Evolutionary conservation across 2,797 vertebrate species (phyloP).

Genomic region (Chromis chromis): DNA sequence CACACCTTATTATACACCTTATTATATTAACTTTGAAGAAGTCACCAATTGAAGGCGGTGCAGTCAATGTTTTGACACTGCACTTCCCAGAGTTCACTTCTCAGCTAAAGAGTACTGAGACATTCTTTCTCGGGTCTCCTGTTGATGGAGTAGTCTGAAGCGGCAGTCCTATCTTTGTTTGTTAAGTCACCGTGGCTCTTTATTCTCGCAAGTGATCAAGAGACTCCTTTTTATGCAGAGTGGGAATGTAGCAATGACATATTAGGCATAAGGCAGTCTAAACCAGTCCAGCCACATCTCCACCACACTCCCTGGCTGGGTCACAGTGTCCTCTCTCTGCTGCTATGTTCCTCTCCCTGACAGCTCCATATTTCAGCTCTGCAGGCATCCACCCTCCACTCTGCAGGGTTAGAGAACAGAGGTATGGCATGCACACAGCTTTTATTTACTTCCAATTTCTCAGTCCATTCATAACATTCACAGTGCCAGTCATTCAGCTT

Average conservation of each 20-base stretch:
- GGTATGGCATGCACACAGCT: constrained; percentile 40
- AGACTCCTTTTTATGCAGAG: constrained; percentile 18
- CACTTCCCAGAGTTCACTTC: constrained; percentile 15
- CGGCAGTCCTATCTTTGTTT: constrained; percentile 17
- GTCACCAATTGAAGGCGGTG: not conserved
- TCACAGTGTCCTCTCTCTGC: constrained; percentile 67
- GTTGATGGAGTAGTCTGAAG: constrained; percentile 6
- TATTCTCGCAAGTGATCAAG: constrained; percentile 26
- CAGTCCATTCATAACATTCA: constrained; percentile 50
- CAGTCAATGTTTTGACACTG: constrained; percentile 26
- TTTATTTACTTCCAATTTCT: constrained; percentile 65
- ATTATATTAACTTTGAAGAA: constrained; percentile 33
- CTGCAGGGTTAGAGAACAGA: constrained; percentile 52
- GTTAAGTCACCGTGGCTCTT: not conserved
- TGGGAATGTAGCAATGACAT: constrained; percentile 6
- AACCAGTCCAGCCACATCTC: constrained; percentile 28
- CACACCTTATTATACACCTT: constrained; percentile 11
- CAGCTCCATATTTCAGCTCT: constrained; percentile 79
- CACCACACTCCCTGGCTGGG: constrained; percentile 47
- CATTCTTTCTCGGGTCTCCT: not conserved
- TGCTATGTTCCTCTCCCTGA: constrained; percentile 61
- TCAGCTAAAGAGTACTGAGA: constrained; percentile 16
- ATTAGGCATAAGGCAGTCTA: constrained; percentile 19
- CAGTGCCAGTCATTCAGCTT: constrained; percentile 26
- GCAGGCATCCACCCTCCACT: constrained; percentile 51